Evolutionary conservation across 2,888 invertebrate species (phyloP), one percentile per base, ranked within the genome.

Genomic region (Heliconius charithonia): DNA sequence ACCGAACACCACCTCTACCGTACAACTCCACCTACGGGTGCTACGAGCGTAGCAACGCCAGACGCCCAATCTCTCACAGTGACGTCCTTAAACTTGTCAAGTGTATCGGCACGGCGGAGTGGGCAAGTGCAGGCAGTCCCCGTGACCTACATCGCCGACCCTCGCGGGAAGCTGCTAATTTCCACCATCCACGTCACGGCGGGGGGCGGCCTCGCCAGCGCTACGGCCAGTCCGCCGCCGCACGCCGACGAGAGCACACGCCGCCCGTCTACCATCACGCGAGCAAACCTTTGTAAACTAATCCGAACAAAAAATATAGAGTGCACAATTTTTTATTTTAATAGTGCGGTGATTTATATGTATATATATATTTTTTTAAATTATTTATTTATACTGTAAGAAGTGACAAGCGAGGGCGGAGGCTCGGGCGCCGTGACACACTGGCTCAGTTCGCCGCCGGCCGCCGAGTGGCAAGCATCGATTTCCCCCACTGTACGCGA

Each of bases 381-480:
- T 69, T 69, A 25, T 45, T 45, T 69, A 90, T 90, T 90, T 89
- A 90, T 85, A 88, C 87, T 88, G 87, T 91, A 87, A 89, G 86
- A 90, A 93, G 94, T 93, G 94, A 92, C 90, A 91, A 88, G 89
- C 88, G 89, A 90, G 90, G 89, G 90, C 88, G 88, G 87, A 91
- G 90, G 89, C 89, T 91, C 92, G 92, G 94, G 93, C 91, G 93
- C 92, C 87, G 91, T 93, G 95, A 95, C 95, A 95, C 92, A 93
- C 92, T 95, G 95, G 95, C 95, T 95, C 95, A 96, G 95, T 95
- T 91, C 90, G 92, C 92, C 90, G 90, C 90, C 92, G 93, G 93
- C 91, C 93, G 93, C 91, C 92, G 92, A 93, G 94, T 94, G 91
- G 91, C 93, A 93, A 94, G 91, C 93, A 94, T 94, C 92, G 94